Evolutionary conservation across 2,797 vertebrate species (phyloP), one percentile per base, ranked within the genome.

Genomic region (Tarsius wallacei): DNA sequence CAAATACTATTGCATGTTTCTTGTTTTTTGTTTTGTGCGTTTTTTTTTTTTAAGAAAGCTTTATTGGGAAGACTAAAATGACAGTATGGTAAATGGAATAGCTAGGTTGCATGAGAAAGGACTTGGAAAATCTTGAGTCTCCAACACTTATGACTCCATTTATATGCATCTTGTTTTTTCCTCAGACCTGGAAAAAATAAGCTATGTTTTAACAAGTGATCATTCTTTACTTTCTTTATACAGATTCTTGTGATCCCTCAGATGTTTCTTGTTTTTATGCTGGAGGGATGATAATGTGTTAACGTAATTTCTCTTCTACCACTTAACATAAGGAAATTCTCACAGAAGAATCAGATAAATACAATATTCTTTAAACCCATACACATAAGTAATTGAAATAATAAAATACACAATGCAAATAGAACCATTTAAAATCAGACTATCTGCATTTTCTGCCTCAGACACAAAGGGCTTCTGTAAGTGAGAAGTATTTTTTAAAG

Each of bases 11-110:
- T 36, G 1, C 12, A 8, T 15, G 1, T 42, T 57, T 59, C 55
- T 59, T 90, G 9, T 26, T 88, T 94, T 93, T 78, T 90, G 9
- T 26, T 88, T 94, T 93, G 74, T 42, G 42, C 5, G 42, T 42
- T 42, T 42, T 42, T 42, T 42, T 42, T 42, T 42, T 42, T 42
- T 42, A 42, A 42, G 42, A 42, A 42, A 4, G 42, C 42, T 42
- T 42, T 42, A 42, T 42, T 42, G 42, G 42, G 42, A 42, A 42
- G 42, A 42, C 42, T 42, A 42, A 42, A 42, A 42, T 42, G 42
- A 42, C 42, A 42, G 42, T 42, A 42, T 42, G 42, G 42, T 42
- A 42, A 42, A 42, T 42, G 42, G 42, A 42, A 42, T 42, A 4
- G 42, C 42, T 42, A 42, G 42, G 42, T 42, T 42, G 42, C 7